Percentiles rank a stretch among this genome's conserved stretches.
These are phyloP conservation scores for Podarcis cretensis DNA, from an alignment of 2,113 vertebrate species.

Conservation along the genomic window DNA sequence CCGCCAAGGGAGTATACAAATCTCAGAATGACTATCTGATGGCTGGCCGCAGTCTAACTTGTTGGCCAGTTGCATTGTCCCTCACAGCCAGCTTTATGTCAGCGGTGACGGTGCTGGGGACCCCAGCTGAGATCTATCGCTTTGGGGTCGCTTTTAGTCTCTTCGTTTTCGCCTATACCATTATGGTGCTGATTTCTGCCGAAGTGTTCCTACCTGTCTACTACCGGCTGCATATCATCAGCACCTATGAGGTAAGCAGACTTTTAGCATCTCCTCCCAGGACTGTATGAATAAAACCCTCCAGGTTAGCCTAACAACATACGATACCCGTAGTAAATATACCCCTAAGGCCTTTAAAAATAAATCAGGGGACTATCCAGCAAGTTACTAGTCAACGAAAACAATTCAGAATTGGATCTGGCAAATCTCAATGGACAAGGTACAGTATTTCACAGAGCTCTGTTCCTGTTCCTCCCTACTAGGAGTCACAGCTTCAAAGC, in stretches of 20 bases:
- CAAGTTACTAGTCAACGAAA: too few relatives aligned
- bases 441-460: too few relatives aligned
- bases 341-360: too few relatives aligned
- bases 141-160: constrained; percentile 82
- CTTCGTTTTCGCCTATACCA: constrained; percentile 79
- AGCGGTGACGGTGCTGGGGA: constrained; percentile 90
- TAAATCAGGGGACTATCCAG: too few relatives aligned
- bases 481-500: too few relatives aligned
- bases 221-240: constrained; percentile 90
- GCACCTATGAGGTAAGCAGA: constrained; percentile 84
- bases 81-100: constrained; percentile 97
- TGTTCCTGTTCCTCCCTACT: too few relatives aligned
- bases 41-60: constrained; percentile 84
- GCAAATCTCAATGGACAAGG: too few relatives aligned
- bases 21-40: constrained; percentile 86
- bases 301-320: too few relatives aligned
- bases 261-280: neutral
- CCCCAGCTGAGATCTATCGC: constrained; percentile 90
- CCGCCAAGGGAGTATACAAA: constrained; percentile 76
- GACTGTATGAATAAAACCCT: too few relatives aligned
- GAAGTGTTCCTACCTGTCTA: constrained; percentile 94
- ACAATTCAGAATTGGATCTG: too few relatives aligned
- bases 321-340: too few relatives aligned
- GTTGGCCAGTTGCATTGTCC: constrained; percentile 88
- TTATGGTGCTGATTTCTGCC: constrained; percentile 83